Conservation (phyloP, 2,888 invertebrate genomes). For the Arge pagana region DNA sequence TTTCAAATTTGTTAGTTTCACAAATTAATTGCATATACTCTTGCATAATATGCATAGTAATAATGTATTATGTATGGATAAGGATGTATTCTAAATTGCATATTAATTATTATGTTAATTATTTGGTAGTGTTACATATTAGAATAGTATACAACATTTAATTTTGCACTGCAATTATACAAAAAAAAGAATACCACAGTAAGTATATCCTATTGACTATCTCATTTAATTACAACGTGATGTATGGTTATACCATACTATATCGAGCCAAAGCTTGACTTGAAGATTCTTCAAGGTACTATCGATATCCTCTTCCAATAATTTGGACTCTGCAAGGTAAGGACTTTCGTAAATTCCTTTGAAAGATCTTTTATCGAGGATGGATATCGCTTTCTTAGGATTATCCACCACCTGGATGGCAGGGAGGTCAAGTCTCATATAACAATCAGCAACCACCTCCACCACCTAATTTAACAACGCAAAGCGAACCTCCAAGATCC, state of each 20-base stretch:
- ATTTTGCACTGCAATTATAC: background rate
- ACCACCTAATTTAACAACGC: constrained; percentile 42
- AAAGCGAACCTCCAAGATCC: constrained; percentile 41
- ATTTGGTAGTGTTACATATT: constrained; percentile 4
- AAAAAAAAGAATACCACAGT: constrained; percentile 26
- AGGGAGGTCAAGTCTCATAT: constrained; percentile 51
- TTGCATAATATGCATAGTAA: background rate
- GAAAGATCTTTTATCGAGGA: constrained; percentile 30
- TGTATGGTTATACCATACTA: constrained; percentile 36
- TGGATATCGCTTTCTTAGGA: constrained; percentile 45
- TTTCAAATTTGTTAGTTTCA: too few species aligned
- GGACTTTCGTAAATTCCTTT: constrained; percentile 35
- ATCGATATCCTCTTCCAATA: constrained; percentile 43
- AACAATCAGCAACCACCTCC: constrained; percentile 51
- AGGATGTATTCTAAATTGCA: too few species aligned
- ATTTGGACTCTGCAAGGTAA: constrained; percentile 46
- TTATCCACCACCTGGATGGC: constrained; percentile 54
- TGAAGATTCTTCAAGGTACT: constrained; percentile 43
- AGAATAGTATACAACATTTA: constrained; percentile 3
- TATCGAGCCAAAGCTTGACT: constrained; percentile 37
- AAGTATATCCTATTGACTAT: constrained; percentile 42
- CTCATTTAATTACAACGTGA: constrained; percentile 39
- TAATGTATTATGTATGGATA: background rate
- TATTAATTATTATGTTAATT: too few species aligned
- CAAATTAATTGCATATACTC: background rate